phyloP scores from a whole-genome alignment of 2,113 vertebrate genomes.

The Phalacrocorax carbo region DNA sequence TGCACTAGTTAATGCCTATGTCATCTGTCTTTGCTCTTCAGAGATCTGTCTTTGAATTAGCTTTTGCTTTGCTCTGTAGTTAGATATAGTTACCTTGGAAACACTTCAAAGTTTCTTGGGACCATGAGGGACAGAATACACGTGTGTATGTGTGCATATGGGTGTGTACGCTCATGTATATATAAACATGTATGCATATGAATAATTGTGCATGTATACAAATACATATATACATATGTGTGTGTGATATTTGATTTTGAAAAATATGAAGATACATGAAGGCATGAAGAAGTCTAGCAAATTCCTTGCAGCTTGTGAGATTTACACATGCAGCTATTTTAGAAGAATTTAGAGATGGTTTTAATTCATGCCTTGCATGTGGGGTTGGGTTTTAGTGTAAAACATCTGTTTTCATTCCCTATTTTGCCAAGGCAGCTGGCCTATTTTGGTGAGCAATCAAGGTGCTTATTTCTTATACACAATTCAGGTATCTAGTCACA shows the following conservation, averaged over 20 bases:
- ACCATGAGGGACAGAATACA: not conserved
- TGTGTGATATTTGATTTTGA: not conserved
- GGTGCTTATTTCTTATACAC: not conserved
- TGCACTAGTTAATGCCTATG: not conserved
- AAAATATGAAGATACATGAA: not conserved
- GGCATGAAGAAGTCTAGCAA: not conserved
- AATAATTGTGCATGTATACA: not conserved
- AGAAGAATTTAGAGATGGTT: not conserved
- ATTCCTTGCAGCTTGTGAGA: not conserved
- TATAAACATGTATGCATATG: not conserved
- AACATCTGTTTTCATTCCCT: not conserved
- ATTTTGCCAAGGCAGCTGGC: not conserved
- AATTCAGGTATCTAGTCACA: not conserved
- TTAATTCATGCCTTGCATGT: not conserved
- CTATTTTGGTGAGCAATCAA: not conserved
- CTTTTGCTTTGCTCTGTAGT: not conserved
- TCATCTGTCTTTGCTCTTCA: not conserved
- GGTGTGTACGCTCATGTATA: rapidly evolving
- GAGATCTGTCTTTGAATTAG: not conserved
- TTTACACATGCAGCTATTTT: not conserved
- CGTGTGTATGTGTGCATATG: rapidly evolving
- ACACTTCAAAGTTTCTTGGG: not conserved
- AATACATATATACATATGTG: not conserved
- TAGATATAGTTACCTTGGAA: not conserved
- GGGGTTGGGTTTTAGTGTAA: not conserved